Conservation (phyloP, 1,140 invertebrate genomes). For the Anastrepha ludens region DNA sequence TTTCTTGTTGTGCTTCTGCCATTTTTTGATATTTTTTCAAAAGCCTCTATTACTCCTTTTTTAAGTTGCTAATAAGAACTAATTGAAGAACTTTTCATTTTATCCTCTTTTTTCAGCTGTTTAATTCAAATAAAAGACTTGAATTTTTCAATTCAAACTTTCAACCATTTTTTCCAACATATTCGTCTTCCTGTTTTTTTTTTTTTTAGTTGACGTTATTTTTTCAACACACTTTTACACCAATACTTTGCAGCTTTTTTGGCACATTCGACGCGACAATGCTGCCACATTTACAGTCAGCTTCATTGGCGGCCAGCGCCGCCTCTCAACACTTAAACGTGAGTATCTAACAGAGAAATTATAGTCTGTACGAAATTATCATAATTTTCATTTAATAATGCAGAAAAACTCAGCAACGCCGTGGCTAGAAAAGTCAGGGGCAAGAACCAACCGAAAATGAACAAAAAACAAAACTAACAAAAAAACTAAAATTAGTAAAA, state of each 20-base stretch:
- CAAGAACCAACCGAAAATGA: conserved; percentile 15
- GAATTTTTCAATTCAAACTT: too few species aligned
- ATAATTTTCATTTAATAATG: conserved; percentile 53
- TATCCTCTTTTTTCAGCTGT: not conserved
- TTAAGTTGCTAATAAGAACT: not conserved
- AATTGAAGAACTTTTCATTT: not conserved
- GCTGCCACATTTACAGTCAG: not conserved
- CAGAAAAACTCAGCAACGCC: conserved; percentile 25
- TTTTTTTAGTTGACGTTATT: not conserved
- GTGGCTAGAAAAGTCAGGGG: not conserved
- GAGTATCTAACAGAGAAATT: conserved; percentile 38
- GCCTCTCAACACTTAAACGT: not conserved
- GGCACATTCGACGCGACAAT: conserved; percentile 12
- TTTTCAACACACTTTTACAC: conserved; percentile 10
- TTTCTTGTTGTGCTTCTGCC: too few species aligned
- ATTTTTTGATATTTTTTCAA: not conserved
- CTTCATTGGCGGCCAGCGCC: not conserved
- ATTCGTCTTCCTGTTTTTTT: not conserved
- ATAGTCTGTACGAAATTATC: conserved; percentile 42
- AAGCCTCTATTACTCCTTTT: not conserved
- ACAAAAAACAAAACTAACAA: not conserved
- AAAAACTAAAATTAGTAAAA: too few species aligned
- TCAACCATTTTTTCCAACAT: not conserved
- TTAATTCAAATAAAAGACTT: conserved; percentile 11
- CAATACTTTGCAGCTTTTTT: not conserved